These are phyloP conservation scores for Selene dorsalis DNA, from an alignment of 2,797 vertebrate species.

Conservation along the genomic window DNA sequence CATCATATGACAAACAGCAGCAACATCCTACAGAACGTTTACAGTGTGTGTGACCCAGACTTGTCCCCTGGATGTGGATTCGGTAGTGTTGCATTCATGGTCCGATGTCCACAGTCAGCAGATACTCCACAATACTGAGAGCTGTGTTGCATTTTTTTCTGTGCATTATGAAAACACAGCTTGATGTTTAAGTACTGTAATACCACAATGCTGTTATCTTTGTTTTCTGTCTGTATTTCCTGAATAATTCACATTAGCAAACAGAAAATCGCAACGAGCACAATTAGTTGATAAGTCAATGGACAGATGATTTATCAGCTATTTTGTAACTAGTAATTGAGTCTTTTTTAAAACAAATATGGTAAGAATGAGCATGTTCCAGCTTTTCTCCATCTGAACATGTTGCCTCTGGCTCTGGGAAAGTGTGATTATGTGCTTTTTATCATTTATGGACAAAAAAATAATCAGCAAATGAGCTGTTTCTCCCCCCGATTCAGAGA, in stretches of 20 bases:
- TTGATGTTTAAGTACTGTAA: neutral
- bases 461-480: neutral
- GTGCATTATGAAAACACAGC: neutral
- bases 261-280: neutral
- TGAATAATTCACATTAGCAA: neutral
- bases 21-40: neutral
- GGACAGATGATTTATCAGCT: neutral
- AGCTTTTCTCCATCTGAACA: neutral
- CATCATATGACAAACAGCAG: neutral
- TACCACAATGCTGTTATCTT: neutral
- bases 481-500: too few species aligned
- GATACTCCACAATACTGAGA: neutral
- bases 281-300: neutral
- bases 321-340: too few species aligned
- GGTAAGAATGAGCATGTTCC: too few species aligned
- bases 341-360: too few species aligned
- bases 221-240: neutral
- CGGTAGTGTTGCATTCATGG: neutral
- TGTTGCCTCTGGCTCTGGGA: neutral
- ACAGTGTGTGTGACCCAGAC: neutral
- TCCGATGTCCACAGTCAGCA: neutral
- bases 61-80: neutral
- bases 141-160: neutral
- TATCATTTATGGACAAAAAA: neutral
- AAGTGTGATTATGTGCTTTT: neutral